Evolutionary conservation across 2,888 invertebrate species (phyloP), one percentile per base, ranked within the genome.

Genomic region (Alloscopus bannaensis): DNA sequence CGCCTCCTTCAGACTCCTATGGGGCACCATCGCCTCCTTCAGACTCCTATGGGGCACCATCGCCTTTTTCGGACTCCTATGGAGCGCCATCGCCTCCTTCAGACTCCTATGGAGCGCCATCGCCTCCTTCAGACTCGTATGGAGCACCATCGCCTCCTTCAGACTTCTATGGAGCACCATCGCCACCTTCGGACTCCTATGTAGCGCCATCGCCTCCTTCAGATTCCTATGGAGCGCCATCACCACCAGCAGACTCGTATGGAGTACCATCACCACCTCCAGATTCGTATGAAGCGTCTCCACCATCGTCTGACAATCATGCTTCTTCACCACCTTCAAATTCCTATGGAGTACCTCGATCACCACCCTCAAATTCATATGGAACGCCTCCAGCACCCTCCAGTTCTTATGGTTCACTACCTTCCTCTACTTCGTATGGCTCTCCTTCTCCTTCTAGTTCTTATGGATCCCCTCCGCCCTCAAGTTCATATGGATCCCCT

Each of bases 381-480:
- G 29, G 18, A 2, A 22, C 31, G 24, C 13, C 50, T 22, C n/a
- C n/a, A n/a, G n/a, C n/a, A 6, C 42, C 13, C 20, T 3, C 16
- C 29, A 36, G 36, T 31, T 29, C 64, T 11, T 40, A 66, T 18
- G 31, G 28, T 3, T 3, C n/a, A 29, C 50, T 3, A n/a, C 29
- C 47, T 22, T 50, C 16, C 22, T 22, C 20, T 20, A 20, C 50
- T 22, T 16, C 8, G 3, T 24, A 55, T 52, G 66, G 52, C 4
- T n/a, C 65, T 18, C 47, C 47, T 64, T 28, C 66, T 3, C 66
- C 66, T 4, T 50, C 66, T 22, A 47, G 28, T 13, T 28, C 22
- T 16, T 62, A 65, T 16, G 64, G 47, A 11, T 50, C 66, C 22
- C 66, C 52, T 31, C 50, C 66, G 3, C 55, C 55, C 11, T 26